Evolutionary conservation across 2,888 invertebrate genomes (phyloP), one percentile per base, ranked within the genome.

Genomic region (Plagodis pulveraria): DNA sequence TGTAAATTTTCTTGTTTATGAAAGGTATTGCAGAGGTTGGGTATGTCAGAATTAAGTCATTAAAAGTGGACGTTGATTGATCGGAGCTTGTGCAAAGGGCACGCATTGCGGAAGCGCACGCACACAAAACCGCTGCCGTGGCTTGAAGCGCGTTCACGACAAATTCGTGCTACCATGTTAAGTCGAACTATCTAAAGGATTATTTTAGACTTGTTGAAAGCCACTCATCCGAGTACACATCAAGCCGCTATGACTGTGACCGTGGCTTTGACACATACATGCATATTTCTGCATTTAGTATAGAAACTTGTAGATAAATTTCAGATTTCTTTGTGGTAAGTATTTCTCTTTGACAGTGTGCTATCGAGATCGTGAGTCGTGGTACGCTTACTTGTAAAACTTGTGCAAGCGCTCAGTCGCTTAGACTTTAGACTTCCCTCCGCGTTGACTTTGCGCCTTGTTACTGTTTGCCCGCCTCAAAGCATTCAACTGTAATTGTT

Each of bases 41-140:
- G 77, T 78, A 75, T 84, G 87, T 88, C 84, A 87, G 84, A 87
- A 91, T 91, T 89, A 89, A 89, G 89, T 88, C 83, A 84, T 91
- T 89, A 90, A 79, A 82, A 71, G 70, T 78, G 77, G 87, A 91
- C 89, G 78, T 84, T 91, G 88, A 90, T 88, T 86, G 89, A 88
- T 82, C 74, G 83, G 79, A 80, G 78, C 78, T 81, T 82, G 79
- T 73, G 80, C 71, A 77, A 80, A 85, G 81, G 78, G 83, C 84
- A 84, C 81, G 84, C 86, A 85, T 79, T 80, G 78, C 82, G 86
- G 86, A 88, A 88, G 81, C 76, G 77, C 83, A 84, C 86, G 86
- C 72, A 78, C 72, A 77, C 81, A 81, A 79, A 80, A 77, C 71
- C 69, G 67, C 62, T 70, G 64, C 70, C 69, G 67, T 62, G 70